Evolutionary conservation across 2,888 invertebrate species (phyloP), one percentile per base, ranked within the genome.

Genomic region (Serrognathus titanus): DNA sequence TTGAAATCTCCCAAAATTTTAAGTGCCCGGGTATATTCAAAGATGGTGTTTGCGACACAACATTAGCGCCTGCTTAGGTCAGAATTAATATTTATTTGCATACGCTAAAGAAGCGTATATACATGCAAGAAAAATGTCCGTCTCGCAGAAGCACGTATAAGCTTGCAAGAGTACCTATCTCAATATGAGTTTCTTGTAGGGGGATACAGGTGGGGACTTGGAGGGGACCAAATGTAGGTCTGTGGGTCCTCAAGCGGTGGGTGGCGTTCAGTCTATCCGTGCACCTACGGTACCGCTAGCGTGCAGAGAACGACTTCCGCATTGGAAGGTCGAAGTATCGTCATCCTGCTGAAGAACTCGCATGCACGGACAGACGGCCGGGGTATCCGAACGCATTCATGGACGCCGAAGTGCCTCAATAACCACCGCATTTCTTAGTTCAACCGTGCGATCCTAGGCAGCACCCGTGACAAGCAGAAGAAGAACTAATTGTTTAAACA

Each of bases 241-340:
- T 75, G 70, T 75, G 71, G 75, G 75, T 75, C 72, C 71, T 66
- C 59, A 67, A 69, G 67, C 68, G 72, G 75, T 75, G 74, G 75
- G 75, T 75, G 75, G 73, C 70, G 67, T 71, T 74, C 69, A 75
- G 75, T 75, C 69, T 69, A 70, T 69, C 69, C 71, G 70, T 71
- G 72, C 71, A 69, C 69, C 64, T 69, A 67, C 65, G 65, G 67
- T 69, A 72, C 68, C 70, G 69, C 66, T 70, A 69, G 67, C 68
- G 70, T 70, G 69, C 70, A 69, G 69, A 69, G 67, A 64, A 64
- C 66, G 68, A 71, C 71, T 71, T 71, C 71, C 71, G 71, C 65
- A 60, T 65, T 63, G 67, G 69, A 71, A 69, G 69, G 71, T 71
- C 71, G 69, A 57, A 62, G 43, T 43, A 48, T 52, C 56, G 56